Percentiles rank a stretch among this genome's conserved stretches.
These are phyloP conservation scores for Drosophila bocki DNA, from an alignment of 1,140 invertebrate genomes.

Conservation along the genomic window DNA sequence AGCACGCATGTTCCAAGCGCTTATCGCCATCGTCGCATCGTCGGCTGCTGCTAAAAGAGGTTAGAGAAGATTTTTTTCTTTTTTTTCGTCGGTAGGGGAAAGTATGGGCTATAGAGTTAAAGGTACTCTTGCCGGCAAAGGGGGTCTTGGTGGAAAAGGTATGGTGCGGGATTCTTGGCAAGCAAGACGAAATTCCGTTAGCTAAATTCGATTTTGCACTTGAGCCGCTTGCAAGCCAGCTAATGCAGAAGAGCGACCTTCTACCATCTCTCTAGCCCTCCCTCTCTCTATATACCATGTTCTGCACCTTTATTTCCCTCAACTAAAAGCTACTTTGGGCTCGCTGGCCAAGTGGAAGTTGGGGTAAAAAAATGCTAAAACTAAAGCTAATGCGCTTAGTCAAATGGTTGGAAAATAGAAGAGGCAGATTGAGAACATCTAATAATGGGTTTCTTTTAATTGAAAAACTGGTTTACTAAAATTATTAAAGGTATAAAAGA, in stretches of 20 bases:
- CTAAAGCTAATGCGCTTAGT: slow-evolving; percentile 60
- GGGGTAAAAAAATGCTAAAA: slow-evolving; percentile 54
- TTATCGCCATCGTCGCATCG: slow-evolving; percentile 68
- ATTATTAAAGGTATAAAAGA: neutral
- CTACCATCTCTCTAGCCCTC: neutral
- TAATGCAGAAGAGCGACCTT: slow-evolving; percentile 72
- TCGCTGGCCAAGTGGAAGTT: slow-evolving; percentile 52
- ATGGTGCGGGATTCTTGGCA: slow-evolving; percentile 54
- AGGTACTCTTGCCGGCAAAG: neutral
- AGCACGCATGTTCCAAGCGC: slow-evolving; percentile 77
- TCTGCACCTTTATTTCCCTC: neutral
- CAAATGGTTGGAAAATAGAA: slow-evolving; percentile 13
- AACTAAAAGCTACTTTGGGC: slow-evolving; percentile 34
- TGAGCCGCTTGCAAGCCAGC: slow-evolving; percentile 73
- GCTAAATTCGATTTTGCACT: slow-evolving; percentile 81
- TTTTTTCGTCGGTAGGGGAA: neutral
- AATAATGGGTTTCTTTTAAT: neutral
- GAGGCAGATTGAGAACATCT: neutral
- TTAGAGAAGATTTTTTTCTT: slow-evolving; percentile 21
- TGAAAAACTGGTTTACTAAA: neutral
- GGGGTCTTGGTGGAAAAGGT: neutral
- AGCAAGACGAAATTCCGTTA: slow-evolving; percentile 75
- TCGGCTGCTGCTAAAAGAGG: slow-evolving; percentile 38
- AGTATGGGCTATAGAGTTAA: slow-evolving; percentile 23
- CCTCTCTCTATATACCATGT: neutral